Base-by-base conservation (phyloP, 1,140 invertebrate species). In the Eueides isabella region DNA sequence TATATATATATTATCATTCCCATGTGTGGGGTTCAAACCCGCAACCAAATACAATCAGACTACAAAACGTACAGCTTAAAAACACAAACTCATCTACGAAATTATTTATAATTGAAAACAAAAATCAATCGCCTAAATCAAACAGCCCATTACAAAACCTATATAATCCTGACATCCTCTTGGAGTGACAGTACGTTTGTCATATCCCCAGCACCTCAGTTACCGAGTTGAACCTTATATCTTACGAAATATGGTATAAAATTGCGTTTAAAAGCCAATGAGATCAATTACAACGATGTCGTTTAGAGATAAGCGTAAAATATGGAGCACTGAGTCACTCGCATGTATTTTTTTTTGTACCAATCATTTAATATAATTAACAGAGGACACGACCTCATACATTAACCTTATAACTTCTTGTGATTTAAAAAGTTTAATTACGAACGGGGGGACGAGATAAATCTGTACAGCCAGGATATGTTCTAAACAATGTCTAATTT, bases 251-350 rank as follows among this genome's bases (percentile, higher is more conserved):
- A 63, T 38, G 61, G 61, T 2, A 11, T 30, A 70, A 62, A 41
- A 70, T 70, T 33, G n/a, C 31, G 9, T 67, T 26, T 23, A 63
- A 70, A 41, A 61, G 61, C 72, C 55, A 65, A 71, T 62, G 61
- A 71, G 76, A 78, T 78, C 76, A 78, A 78, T 78, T 78, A 78
- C 76, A 69, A 62, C 70, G 76, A 78, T 78, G 38, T 69, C 69
- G 70, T 69, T 69, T 35, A n/a, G 61, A 65, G 76, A 78, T 78
- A 78, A 74, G 76, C 74, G 70, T 70, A 61, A 78, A 72, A 78
- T 78, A 78, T 75, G 76, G 70, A 67, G 61, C 68, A 63, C 35
- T 70, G 68, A 70, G 68, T 70, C 68, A 70, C 61, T 5, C 66
- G 30, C 68, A 23, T 70, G 31, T 70, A 33, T 63, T 70, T 62